Evolutionary conservation across 2,888 invertebrate genomes (phyloP).

Genomic region (Aspidiotus destructor): DNA sequence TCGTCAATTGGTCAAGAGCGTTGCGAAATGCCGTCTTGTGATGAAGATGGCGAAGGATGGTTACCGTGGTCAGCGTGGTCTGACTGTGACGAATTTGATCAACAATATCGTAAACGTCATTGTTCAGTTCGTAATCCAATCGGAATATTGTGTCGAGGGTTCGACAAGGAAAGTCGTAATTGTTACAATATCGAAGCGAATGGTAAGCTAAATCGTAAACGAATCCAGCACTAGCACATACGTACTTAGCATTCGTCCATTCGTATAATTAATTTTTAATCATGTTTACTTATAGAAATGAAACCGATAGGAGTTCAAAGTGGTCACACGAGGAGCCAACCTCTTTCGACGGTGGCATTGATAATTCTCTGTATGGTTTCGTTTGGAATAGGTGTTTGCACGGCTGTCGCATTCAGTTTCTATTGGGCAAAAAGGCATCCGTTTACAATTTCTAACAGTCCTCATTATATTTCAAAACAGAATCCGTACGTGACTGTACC

Average conservation of each 20-base stretch:
- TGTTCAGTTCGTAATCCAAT: slow-evolving; percentile 50
- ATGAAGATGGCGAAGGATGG: slow-evolving; percentile 49
- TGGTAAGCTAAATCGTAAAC: background rate
- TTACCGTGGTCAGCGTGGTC: slow-evolving; percentile 66
- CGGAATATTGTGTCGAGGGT: slow-evolving; percentile 55
- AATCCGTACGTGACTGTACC: slow-evolving; percentile 78
- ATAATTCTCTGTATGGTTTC: slow-evolving; percentile 45
- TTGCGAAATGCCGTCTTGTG: slow-evolving; percentile 59
- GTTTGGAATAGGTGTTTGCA: slow-evolving; percentile 44
- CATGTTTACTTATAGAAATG: slow-evolving; percentile 8
- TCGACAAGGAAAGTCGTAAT: slow-evolving; percentile 56
- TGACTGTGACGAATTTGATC: slow-evolving; percentile 53
- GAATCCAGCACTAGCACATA: too few relatives aligned
- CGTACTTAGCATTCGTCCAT: too few relatives aligned
- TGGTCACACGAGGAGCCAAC: slow-evolving; percentile 29
- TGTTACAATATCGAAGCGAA: slow-evolving; percentile 44
- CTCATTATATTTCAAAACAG: slow-evolving; percentile 71
- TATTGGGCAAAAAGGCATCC: slow-evolving; percentile 46
- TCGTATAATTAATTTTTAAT: background rate
- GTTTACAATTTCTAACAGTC: slow-evolving; percentile 60
- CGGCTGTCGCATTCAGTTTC: slow-evolving; percentile 44
- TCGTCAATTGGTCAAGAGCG: slow-evolving; percentile 55
- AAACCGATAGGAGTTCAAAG: slow-evolving; percentile 19
- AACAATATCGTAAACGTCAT: slow-evolving; percentile 58
- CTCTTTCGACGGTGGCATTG: slow-evolving; percentile 48